These are phyloP conservation scores for Pygoscelis adeliae DNA, from an alignment of 2,113 vertebrate species.

Conservation along the genomic window DNA sequence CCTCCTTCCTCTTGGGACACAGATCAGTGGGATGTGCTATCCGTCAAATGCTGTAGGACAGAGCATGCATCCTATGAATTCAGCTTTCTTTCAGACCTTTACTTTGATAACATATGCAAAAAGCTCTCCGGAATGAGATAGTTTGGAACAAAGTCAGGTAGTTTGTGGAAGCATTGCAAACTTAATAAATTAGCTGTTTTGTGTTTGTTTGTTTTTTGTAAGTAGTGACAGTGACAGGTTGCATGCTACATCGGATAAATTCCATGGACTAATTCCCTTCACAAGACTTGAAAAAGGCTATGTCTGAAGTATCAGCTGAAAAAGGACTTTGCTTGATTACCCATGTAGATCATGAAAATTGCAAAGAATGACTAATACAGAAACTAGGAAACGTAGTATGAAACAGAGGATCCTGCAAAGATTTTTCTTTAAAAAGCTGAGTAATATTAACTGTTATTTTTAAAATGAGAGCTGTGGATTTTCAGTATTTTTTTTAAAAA, in stretches of 20 bases:
- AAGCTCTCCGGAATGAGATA: not conserved
- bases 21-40: not conserved
- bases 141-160: conserved; percentile 24
- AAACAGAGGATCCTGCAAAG: not conserved
- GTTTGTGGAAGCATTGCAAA: not conserved
- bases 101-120: not conserved
- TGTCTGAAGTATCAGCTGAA: not conserved
- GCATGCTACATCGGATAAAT: conserved; percentile 27
- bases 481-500: not conserved
- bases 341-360: not conserved
- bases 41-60: not conserved
- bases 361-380: not conserved
- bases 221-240: conserved; percentile 29
- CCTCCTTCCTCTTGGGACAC: not conserved
- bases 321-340: not conserved
- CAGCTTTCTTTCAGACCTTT: not conserved
- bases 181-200: conserved; percentile 2
- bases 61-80: not conserved
- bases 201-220: conserved; percentile 29
- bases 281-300: not conserved
- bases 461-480: not conserved
- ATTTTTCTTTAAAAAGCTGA: not conserved
- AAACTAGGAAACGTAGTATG: not conserved
- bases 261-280: not conserved
- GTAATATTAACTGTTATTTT: not conserved